Percentiles rank a stretch among this genome's conserved stretches.
These are phyloP conservation scores for Salvelinus namaycush DNA, from an alignment of 2,113 vertebrate species.

Conservation along the genomic window DNA sequence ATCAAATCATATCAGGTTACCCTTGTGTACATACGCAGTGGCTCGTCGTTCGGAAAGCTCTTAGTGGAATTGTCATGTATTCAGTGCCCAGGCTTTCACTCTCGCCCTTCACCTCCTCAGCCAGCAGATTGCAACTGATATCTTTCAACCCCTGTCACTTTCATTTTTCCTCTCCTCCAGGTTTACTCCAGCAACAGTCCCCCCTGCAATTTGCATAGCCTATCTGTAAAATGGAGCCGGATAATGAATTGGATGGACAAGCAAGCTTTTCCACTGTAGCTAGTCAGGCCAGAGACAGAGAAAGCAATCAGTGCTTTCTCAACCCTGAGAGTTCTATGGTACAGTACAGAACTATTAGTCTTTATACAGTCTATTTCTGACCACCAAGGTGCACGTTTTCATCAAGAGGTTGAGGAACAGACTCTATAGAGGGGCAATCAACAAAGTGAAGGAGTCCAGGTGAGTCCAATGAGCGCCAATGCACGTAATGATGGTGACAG, in stretches of 20 bases:
- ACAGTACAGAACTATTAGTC: too few relatives aligned
- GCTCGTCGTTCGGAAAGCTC: conserved; percentile 39
- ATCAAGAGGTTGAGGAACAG: too few relatives aligned
- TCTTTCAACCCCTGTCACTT: conserved; percentile 27
- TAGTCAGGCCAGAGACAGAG: conserved; percentile 6
- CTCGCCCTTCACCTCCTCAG: conserved; percentile 6
- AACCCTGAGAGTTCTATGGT: not conserved
- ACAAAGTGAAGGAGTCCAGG: too few relatives aligned
- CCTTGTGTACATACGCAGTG: conserved; percentile 17
- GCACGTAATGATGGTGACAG: too few relatives aligned
- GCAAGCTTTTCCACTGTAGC: conserved; percentile 14
- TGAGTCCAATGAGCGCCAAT: too few relatives aligned
- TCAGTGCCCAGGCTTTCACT: conserved; percentile 8
- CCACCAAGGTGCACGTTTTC: too few relatives aligned
- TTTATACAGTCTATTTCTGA: too few relatives aligned
- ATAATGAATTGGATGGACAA: conserved; percentile 15
- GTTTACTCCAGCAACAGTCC: not conserved
- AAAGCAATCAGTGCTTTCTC: conserved; percentile 24
- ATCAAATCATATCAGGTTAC: conserved; percentile 57
- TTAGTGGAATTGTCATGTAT: conserved; percentile 34
- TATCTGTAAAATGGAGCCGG: not conserved
- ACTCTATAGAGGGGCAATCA: too few relatives aligned
- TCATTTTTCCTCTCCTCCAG: conserved; percentile 9
- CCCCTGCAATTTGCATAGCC: conserved; percentile 18
- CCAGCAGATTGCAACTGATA: conserved; percentile 49